Base-by-base conservation (phyloP, 2,113 vertebrate species). In the Leptocoma aspasia region DNA sequence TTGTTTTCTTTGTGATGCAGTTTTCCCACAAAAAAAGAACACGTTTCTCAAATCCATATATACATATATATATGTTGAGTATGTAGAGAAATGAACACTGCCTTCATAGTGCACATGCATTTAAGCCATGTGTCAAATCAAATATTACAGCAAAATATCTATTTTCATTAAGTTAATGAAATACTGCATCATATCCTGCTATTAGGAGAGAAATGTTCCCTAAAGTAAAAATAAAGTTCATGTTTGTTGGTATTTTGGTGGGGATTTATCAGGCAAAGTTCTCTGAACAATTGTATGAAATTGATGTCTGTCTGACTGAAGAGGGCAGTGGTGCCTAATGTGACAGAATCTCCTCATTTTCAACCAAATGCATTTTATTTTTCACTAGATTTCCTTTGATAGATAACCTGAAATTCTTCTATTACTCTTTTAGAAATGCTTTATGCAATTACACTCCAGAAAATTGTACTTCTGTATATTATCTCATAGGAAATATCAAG, bases 381-480 rank as follows among this genome's bases (percentile, higher is more conserved):
- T 91, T 90, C 86, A 88, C 92, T 95, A 15, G 26, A 87, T 96
- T 92, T 96, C 76, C n/a, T 97, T 82, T 97, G 97, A 96, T 94
- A 44, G 92, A 96, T 95, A 93, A 86, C 71, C 82, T 95, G 84
- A 97, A 96, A 96, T 79, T 93, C 82, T 95, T 92, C 85, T 89
- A 93, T 97, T 97, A 92, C 90, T 95, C 42, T 96, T 97, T 97
- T 84, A 93, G 90, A 86, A 95, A 96, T 86, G 64, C 90, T 86
- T 96, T 97, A 96, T 90, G 72, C 90, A 98, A 97, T 98, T 98
- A 96, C 44, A 94, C 47, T 97, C 88, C 95, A 94, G 92, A 95
- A 96, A 95, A 97, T 96, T 96, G 87, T 93, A 94, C 83, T 96
- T 90, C 66, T 95, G 22, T 96, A 72, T 63, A 86, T 97, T 95